These are phyloP conservation scores for Alaudala cheleensis DNA, from an alignment of 2,113 vertebrate species.

Conservation along the genomic window DNA sequence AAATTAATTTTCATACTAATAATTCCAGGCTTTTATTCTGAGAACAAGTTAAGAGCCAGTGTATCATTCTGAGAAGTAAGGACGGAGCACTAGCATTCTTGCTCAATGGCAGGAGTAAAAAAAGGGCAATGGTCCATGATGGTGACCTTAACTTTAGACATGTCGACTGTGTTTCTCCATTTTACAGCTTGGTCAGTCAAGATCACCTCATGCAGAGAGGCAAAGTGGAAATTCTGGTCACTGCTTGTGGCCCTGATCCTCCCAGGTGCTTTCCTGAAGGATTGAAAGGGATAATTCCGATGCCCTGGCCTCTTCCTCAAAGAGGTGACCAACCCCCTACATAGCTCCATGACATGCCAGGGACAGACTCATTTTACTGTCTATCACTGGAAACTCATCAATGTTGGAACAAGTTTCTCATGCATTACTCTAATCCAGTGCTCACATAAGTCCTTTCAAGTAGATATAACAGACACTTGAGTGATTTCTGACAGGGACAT, in stretches of 20 bases:
- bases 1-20: slow-evolving; percentile 58
- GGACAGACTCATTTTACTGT: background rate
- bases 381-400: background rate
- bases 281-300: background rate
- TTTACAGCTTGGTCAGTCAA: background rate
- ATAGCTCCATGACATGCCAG: background rate
- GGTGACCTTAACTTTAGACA: background rate
- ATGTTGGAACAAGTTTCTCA: background rate
- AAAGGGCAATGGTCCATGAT: background rate
- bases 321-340: rapidly evolving
- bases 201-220: background rate
- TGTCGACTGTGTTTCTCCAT: background rate
- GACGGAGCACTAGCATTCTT: background rate
- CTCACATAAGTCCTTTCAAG: background rate
- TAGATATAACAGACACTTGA: background rate
- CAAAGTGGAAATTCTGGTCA: background rate
- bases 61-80: background rate
- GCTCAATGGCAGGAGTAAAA: background rate
- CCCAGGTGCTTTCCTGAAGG: background rate
- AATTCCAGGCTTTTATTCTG: background rate
- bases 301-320: background rate
- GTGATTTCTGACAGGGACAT: background rate
- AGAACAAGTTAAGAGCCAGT: background rate
- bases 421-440: background rate
- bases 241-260: background rate